Percentiles rank a stretch among this genome's conserved stretches.
Evolutionary conservation across 2,113 vertebrate genomes (phyloP).

Genomic region (Lophura nycthemera): DNA sequence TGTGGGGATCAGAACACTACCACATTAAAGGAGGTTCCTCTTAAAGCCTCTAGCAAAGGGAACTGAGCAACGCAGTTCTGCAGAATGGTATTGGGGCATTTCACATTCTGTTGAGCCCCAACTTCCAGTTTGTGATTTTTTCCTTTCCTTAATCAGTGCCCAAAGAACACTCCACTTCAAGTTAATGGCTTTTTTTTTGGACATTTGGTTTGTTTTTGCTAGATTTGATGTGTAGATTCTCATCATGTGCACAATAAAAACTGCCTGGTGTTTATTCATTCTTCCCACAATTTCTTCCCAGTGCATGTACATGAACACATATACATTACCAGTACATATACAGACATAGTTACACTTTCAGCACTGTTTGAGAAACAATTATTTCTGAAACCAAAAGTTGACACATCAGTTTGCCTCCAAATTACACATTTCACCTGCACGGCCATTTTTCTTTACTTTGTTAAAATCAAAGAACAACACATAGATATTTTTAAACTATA

Average conservation of each 20-base stretch:
- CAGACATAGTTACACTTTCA: background rate
- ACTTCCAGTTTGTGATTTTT: background rate
- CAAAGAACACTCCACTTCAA: background rate
- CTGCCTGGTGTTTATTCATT: too few species aligned
- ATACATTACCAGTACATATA: background rate
- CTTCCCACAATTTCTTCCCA: background rate
- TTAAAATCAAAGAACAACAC: background rate
- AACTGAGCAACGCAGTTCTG: background rate
- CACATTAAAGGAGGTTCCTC: background rate
- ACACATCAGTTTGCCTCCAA: background rate
- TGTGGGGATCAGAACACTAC: too few species aligned
- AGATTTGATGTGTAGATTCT: background rate
- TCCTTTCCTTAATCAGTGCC: background rate
- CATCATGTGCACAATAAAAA: background rate
- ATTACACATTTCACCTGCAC: background rate
- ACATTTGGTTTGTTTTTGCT: background rate
- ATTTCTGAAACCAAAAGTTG: background rate
- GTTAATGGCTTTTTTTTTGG: accelerated
- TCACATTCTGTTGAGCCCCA: background rate
- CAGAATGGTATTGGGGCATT: background rate
- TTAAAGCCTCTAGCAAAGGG: background rate
- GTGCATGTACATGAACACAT: background rate
- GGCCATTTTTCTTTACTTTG: background rate
- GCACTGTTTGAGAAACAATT: background rate
- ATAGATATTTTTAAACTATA: background rate